Evolutionary conservation across 2,888 invertebrate species (phyloP), one percentile per base, ranked within the genome.

Genomic region (Erebia aethiops): DNA sequence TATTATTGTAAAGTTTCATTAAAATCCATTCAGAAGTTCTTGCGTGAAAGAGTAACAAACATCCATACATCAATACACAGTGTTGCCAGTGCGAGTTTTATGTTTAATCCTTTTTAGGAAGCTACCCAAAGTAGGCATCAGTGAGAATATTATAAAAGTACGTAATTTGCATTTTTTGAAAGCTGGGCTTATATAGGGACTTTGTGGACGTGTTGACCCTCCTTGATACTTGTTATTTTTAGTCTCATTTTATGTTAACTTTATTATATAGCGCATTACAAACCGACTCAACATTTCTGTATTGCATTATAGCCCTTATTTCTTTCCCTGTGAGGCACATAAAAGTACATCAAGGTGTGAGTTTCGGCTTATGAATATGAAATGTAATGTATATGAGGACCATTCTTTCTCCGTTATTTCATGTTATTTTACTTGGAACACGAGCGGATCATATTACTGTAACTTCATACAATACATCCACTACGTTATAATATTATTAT

Each of bases 321-420:
- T 16, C 8, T 21, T 21, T 49, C 18, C 49, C 13, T 14, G 16
- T 61, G 21, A 62, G 9, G 49, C 21, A 61, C 7, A 57, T 18
- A 61, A 62, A 46, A 7, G 14, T 14, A 62, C 13, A 21, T 1
- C 16, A 1, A 10, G 4, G 43, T 18, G 61, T 49, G 13, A 62
- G 49, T 49, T 49, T 21, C 14, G 49, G 21, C 41, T 68, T 78
- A 79, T 81, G 77, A 78, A 80, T 80, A 80, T 80, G 76, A 72
- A 71, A 79, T 78, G 77, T 76, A 77, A 77, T 76, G 69, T 72
- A 67, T 70, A 57, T 71, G 35, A 52, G 76, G 73, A 71, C 64
- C 63, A 67, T 73, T 73, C 56, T 70, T 67, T 60, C 60, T 49
- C 49, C 54, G 46, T 57, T 67, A 56, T 9, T 52, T 70, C 49